Evolutionary conservation across 2,113 vertebrate species (phyloP).

Genomic region (Puffinus mauretanicus): DNA sequence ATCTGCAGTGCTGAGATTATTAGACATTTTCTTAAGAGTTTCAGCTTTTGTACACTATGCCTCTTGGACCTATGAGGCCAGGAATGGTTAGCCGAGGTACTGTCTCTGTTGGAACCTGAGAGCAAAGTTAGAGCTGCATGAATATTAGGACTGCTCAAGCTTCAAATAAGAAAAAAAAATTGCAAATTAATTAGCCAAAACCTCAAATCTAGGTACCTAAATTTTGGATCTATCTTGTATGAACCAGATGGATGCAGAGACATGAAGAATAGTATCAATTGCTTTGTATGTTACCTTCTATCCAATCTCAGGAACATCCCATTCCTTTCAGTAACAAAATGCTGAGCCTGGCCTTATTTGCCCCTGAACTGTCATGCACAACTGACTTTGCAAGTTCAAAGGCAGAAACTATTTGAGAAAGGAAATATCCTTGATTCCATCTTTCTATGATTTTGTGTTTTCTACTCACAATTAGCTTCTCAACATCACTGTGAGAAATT

Average conservation of each 20-base stretch:
- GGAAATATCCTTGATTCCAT: background rate
- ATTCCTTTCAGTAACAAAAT: background rate
- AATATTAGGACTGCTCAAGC: background rate
- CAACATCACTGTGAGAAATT: background rate
- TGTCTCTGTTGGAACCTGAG: background rate
- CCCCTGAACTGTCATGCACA: background rate
- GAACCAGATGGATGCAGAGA: background rate
- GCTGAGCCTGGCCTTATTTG: background rate
- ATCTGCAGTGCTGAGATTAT: background rate
- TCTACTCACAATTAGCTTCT: background rate
- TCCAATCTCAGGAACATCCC: background rate
- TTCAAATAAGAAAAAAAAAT: background rate
- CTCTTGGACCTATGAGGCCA: background rate
- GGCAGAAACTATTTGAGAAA: background rate
- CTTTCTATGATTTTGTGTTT: background rate
- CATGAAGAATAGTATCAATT: background rate
- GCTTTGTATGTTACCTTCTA: background rate
- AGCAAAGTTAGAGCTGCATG: background rate
- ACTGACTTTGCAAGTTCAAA: background rate
- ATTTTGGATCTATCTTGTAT: background rate
- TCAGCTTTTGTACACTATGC: background rate
- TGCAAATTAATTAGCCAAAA: background rate
- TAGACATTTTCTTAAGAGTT: background rate
- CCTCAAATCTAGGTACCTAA: background rate
- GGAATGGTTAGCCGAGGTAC: background rate